Evolutionary conservation across 2,113 vertebrate genomes (phyloP).

Genomic region (Gnathonemus echidnorhynchus): DNA sequence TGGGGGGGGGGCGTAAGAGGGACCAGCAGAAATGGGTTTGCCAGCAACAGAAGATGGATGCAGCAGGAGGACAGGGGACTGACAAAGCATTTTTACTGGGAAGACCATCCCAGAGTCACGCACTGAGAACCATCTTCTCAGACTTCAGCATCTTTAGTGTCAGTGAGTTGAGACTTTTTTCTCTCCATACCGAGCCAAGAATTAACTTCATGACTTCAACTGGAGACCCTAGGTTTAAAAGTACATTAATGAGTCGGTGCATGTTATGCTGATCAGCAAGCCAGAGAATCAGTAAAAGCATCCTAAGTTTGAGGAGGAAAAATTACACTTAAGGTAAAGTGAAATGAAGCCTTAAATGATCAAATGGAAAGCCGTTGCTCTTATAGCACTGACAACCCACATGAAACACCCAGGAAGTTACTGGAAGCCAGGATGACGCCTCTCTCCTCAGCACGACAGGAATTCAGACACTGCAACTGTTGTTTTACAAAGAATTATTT

Average conservation of each 20-base stretch:
- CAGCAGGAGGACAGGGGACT: neutral
- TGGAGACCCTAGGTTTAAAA: neutral
- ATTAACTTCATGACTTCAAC: neutral
- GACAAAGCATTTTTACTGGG: neutral
- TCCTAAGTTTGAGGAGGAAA: neutral
- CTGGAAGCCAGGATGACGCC: neutral
- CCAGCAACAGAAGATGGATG: neutral
- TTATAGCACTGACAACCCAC: neutral
- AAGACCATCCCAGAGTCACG: neutral
- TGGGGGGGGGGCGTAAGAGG: too few relatives aligned
- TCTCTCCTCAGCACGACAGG: neutral
- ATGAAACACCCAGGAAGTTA: neutral
- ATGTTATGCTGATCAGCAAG: neutral
- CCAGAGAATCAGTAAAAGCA: neutral
- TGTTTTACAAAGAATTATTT: neutral
- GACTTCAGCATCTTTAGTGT: neutral
- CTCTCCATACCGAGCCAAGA: neutral
- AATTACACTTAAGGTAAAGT: neutral
- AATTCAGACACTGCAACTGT: neutral
- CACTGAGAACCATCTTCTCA: too few relatives aligned
- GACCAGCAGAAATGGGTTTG: too few relatives aligned
- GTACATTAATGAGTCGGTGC: neutral
- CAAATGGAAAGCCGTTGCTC: neutral
- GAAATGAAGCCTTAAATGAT: neutral
- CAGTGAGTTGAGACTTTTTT: neutral